phyloP scores from a whole-genome alignment of 37 sponge, comb jelly and placozoan species.

The Agelas oroides region DNA sequence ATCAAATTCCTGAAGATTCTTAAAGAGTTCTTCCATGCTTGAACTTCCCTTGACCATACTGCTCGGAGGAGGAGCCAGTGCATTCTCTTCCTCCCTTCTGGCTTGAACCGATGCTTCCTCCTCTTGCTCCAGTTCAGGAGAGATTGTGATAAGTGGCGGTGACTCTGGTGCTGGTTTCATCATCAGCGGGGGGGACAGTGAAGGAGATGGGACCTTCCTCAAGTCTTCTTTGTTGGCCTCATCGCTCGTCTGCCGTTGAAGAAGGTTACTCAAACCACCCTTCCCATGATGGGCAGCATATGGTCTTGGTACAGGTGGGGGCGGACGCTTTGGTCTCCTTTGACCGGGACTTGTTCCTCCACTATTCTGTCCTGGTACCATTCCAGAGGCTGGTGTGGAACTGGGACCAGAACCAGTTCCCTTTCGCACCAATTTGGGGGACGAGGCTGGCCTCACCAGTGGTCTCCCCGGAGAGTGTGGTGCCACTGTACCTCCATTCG shows the following conservation, averaged over 20 bases:
- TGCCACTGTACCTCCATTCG: neutral
- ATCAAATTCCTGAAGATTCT: conserved; percentile 70
- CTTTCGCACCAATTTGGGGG: neutral
- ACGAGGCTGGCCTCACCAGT: conserved; percentile 12
- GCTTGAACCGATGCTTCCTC: neutral
- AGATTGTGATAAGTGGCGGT: neutral
- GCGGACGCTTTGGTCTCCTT: neutral
- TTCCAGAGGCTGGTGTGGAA: too few species aligned
- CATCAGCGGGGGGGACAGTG: neutral
- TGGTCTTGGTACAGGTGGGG: neutral
- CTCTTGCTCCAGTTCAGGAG: neutral
- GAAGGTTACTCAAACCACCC: neutral
- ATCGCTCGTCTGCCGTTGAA: neutral
- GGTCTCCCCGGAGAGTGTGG: neutral
- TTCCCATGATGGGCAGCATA: neutral
- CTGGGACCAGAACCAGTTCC: too few species aligned
- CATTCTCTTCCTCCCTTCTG: conserved; percentile 10
- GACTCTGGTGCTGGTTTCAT: too few species aligned
- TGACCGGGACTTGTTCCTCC: neutral
- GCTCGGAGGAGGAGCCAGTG: neutral
- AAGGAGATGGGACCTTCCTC: neutral
- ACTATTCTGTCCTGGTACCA: too few species aligned
- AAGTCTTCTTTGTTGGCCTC: neutral
- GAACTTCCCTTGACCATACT: neutral
- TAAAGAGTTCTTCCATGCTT: conserved; percentile 73